These are phyloP conservation scores for Drosophila mettleri DNA, from an alignment of 2,888 invertebrate species.

Conservation along the genomic window DNA sequence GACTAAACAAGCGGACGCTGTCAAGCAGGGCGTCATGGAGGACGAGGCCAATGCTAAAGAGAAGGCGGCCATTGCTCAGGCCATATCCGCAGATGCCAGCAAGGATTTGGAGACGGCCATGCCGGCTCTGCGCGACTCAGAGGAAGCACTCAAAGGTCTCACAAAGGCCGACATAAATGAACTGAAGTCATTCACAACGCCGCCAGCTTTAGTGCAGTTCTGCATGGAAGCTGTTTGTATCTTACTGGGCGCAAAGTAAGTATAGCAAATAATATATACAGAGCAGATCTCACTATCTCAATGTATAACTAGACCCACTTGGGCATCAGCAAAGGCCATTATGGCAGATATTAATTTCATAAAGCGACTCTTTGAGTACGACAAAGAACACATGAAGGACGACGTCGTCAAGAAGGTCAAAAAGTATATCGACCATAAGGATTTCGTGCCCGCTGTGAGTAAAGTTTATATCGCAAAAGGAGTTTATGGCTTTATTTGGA, in stretches of 20 bases:
- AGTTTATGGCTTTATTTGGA: not conserved
- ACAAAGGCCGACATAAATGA: slow-evolving; percentile 97
- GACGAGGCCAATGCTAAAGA: slow-evolving; percentile 94
- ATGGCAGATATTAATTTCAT: slow-evolving; percentile 94
- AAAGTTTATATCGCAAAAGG: not conserved
- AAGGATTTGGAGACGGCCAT: slow-evolving; percentile 94
- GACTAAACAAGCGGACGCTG: slow-evolving; percentile 92
- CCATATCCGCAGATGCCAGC: slow-evolving; percentile 94
- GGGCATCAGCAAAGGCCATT: slow-evolving; percentile 92
- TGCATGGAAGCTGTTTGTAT: slow-evolving; percentile 97
- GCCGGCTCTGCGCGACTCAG: slow-evolving; percentile 94
- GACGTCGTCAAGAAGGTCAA: slow-evolving; percentile 91
- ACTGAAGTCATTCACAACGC: slow-evolving; percentile 94
- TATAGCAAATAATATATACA: slow-evolving; percentile 31
- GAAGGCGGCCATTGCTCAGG: slow-evolving; percentile 93
- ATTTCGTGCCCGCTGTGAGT: slow-evolving; percentile 91
- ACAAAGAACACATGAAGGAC: slow-evolving; percentile 94
- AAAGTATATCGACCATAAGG: slow-evolving; percentile 92
- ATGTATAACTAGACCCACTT: slow-evolving; percentile 89
- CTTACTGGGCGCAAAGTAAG: slow-evolving; percentile 92
- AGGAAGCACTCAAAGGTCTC: slow-evolving; percentile 92
- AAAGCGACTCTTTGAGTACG: slow-evolving; percentile 92
- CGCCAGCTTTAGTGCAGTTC: slow-evolving; percentile 93
- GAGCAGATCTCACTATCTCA: no score
- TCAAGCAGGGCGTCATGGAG: slow-evolving; percentile 90